Evolutionary conservation across 2,888 invertebrate species (phyloP), one percentile per base, ranked within the genome.

Genomic region (Xestia c-nigrum): DNA sequence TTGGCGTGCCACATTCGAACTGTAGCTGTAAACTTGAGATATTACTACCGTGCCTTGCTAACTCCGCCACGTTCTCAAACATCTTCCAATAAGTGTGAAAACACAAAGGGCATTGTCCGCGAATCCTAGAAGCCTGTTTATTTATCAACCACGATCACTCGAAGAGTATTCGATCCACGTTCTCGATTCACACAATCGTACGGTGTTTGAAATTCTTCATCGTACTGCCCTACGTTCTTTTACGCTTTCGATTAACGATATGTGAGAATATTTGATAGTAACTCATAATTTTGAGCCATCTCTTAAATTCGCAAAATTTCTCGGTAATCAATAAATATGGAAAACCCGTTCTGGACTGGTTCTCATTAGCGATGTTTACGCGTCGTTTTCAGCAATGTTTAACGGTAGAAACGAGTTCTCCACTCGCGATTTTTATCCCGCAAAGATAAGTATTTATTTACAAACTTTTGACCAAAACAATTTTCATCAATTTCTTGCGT

Each of bases 361-460:
- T 90, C 81, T 90, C 91, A 86, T 88, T 90, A 84, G 83, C 85
- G 86, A 85, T 93, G 92, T 92, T 94, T 93, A 92, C 92, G 90
- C 89, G 90, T 91, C 87, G 91, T 92, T 94, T 95, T 95, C 95
- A 94, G 94, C 87, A 88, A 89, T 81, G 88, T 85, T 85, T 94
- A 96, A 96, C 96, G 95, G 96, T 94, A 95, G 83, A 94, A 95
- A 96, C 96, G 87, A 83, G 96, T 96, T 95, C 91, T 90, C 85
- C 86, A 90, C 91, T 92, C 92, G 91, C 90, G 90, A 91, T 93
- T 93, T 84, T 93, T 90, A 90, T 90, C 86, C 85, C 78, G 77
- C 79, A 74, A 81, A 78, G 81, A 81, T 85, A 82, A 84, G 76
- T 89, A 88, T 93, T 93, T 95, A 94, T 95, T 95, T 95, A 95